Evolutionary conservation across 2,888 invertebrate genomes (phyloP).

Genomic region (Baronia brevicornis): DNA sequence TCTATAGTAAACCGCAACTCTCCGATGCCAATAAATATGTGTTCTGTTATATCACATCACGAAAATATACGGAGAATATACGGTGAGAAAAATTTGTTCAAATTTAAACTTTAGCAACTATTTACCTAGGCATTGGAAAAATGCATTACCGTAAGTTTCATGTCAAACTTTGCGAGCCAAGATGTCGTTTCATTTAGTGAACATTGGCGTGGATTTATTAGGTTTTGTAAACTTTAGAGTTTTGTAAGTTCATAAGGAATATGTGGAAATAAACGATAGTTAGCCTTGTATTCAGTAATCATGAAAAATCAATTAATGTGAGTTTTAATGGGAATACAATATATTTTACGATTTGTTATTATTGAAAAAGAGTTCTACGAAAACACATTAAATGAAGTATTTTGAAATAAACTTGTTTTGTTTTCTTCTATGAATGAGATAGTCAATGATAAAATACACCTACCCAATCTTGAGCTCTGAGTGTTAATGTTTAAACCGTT

Average conservation of each 20-base stretch:
- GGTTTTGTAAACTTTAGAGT: no score
- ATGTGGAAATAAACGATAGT: no score
- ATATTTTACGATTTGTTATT: slow-evolving; percentile 23
- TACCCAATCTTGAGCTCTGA: slow-evolving; percentile 18
- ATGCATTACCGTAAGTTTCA: slow-evolving; percentile 8
- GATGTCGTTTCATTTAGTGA: slow-evolving; percentile 9
- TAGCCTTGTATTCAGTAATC: no score
- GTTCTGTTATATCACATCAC: no score
- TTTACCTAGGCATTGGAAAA: slow-evolving; percentile 9
- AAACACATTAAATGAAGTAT: slow-evolving; percentile 22
- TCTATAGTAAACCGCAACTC: no score
- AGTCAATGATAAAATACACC: slow-evolving; percentile 27
- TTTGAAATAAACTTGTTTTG: slow-evolving; percentile 13
- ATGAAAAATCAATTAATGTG: slow-evolving; percentile 11
- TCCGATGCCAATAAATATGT: no score
- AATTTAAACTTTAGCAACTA: slow-evolving; percentile 14
- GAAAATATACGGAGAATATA: no score
- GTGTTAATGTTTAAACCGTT: no score
- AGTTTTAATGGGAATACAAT: slow-evolving; percentile 13
- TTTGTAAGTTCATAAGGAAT: no score
- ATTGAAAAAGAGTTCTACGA: slow-evolving; percentile 22
- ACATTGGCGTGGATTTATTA: not conserved
- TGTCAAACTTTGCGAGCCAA: slow-evolving; percentile 10
- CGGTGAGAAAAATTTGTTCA: slow-evolving; percentile 11
- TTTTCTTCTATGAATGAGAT: slow-evolving; percentile 31